phyloP scores from a whole-genome alignment of 2,888 invertebrate genomes.

The Silvanus unidentatus region DNA sequence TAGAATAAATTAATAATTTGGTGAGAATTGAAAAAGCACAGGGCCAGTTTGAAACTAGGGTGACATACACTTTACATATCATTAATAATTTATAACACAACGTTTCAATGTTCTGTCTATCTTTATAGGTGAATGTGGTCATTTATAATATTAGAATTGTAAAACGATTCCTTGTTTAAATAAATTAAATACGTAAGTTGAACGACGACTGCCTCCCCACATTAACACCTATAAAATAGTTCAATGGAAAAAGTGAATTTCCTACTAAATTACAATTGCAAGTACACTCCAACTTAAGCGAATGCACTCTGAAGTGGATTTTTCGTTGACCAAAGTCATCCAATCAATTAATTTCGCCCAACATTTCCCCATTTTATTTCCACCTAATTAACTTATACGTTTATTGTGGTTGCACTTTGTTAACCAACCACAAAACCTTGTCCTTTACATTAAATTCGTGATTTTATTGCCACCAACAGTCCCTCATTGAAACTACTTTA shows the following conservation, averaged over 20 bases:
- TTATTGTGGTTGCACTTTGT: background rate
- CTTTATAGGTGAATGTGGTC: conserved; percentile 7
- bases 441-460: background rate
- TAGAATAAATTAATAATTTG: no score
- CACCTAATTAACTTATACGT: conserved; percentile 1
- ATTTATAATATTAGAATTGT: conserved; percentile 18
- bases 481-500: no score
- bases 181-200: no score
- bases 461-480: background rate
- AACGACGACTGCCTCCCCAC: no score
- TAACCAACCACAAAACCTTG: background rate
- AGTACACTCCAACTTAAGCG: no score
- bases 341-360: background rate
- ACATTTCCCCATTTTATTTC: background rate
- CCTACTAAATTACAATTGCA: background rate
- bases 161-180: conserved; percentile 17
- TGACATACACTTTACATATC: conserved; percentile 29
- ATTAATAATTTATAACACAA: conserved; percentile 30
- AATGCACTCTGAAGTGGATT: no score
- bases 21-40: no score
- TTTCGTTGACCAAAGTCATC: background rate
- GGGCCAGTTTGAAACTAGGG: conserved; percentile 27
- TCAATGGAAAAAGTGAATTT: background rate
- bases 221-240: no score
- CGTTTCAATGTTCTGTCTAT: conserved; percentile 16